Evolutionary conservation across 64 coral and sea anemone genomes (phyloP).

Genomic region (Stichodactyla mertensii): DNA sequence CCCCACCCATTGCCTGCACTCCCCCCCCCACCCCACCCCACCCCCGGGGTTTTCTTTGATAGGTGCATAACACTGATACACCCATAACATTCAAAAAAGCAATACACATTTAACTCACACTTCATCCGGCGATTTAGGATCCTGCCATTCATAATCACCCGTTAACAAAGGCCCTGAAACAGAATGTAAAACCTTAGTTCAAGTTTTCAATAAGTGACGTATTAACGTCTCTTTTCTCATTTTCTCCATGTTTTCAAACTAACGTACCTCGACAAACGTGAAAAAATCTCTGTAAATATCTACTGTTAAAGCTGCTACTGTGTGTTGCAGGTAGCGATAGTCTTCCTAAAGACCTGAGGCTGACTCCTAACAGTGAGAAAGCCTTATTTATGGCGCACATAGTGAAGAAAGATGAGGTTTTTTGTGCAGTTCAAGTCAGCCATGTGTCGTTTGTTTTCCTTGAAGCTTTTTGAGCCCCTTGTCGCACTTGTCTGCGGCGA

Average conservation of each 20-base stretch:
- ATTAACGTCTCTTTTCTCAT: too few species aligned
- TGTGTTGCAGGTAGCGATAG: not conserved
- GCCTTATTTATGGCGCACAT: not conserved
- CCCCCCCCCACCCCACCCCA: too few species aligned
- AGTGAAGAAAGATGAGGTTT: not conserved
- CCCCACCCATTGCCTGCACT: too few species aligned
- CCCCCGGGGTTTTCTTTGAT: too few species aligned
- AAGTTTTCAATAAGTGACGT: too few species aligned
- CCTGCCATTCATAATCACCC: conserved; percentile 94
- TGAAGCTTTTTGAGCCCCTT: not conserved
- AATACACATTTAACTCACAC: conserved; percentile 65
- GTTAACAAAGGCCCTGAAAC: conserved; percentile 49
- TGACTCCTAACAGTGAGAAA: not conserved
- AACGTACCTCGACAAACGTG: not conserved
- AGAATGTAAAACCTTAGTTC: not conserved
- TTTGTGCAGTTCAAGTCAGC: not conserved
- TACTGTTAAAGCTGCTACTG: not conserved
- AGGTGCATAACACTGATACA: too few species aligned
- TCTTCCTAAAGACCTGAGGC: not conserved
- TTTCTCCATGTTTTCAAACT: too few species aligned
- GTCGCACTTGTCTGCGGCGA: not conserved
- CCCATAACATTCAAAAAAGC: too few species aligned
- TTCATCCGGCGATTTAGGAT: conserved; percentile 95
- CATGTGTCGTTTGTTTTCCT: conserved; percentile 5
- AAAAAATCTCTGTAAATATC: conserved; percentile 1